phyloP scores from a whole-genome alignment of 2,797 vertebrate genomes.

The Ispidina lecontei region DNA sequence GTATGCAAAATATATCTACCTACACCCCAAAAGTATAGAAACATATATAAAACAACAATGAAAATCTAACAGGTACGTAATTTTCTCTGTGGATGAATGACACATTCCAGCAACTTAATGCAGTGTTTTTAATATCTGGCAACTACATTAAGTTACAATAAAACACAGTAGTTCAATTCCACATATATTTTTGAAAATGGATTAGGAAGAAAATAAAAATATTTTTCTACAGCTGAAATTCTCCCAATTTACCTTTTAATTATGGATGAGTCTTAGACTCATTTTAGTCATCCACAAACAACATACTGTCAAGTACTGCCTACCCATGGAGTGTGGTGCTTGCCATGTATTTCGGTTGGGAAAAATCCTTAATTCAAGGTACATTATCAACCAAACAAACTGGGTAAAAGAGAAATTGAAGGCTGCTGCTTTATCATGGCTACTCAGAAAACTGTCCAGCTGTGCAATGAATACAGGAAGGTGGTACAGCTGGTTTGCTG shows the following conservation, averaged over 20 bases:
- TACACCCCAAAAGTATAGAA: background rate
- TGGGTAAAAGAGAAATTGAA: background rate
- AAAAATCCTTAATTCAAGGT: background rate
- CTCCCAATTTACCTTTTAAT: background rate
- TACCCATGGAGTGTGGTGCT: background rate
- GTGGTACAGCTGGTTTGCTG: conserved; percentile 42
- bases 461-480: conserved; percentile 44
- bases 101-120: background rate
- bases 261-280: background rate
- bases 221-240: background rate
- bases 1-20: background rate
- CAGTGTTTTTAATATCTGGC: background rate
- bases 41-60: background rate
- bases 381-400: background rate
- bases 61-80: background rate
- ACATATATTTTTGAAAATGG: background rate
- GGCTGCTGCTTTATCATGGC: background rate
- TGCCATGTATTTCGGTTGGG: background rate
- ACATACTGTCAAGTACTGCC: background rate
- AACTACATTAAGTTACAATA: background rate
- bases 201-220: background rate
- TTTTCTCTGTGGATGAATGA: background rate
- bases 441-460: conserved; percentile 56
- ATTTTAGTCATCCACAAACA: background rate
- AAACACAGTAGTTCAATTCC: background rate